Base-by-base conservation (phyloP, 1,140 invertebrate genomes). In the Orussus abietinus region DNA sequence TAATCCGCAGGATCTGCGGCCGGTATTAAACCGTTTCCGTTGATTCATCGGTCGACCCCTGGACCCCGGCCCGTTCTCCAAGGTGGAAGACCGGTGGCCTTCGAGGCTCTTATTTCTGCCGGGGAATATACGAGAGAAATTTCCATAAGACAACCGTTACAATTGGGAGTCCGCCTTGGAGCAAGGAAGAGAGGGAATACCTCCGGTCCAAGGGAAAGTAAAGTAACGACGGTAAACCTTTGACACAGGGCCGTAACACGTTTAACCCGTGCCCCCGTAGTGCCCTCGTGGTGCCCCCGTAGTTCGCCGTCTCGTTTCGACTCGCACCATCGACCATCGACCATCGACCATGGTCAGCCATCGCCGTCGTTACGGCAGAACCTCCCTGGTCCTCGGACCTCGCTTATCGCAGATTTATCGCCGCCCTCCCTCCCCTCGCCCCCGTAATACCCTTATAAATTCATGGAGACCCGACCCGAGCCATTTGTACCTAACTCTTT, bases 361-460 rank as follows among this genome's bases (percentile, higher is more conserved):
- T 45, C 45, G 47, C 41, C 45, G 46, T 49, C 49, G 48, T 3
- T 13, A 42, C 22, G 19, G 14, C 5, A 18, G 14, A 33, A 42
- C 14, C 21, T 3, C 20, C 20, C 18, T 13, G 11, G n/a, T 47
- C 21, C 43, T 45, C 38, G 38, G 39, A 41, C 29, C 33, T 37
- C 38, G 44, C 47, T 36, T 57, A 55, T 57, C 53, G 46, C 41
- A 55, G 51, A 59, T 61, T 56, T 59, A 59, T 59, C 50, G 59
- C 19, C 41, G 57, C 43, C 45, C 51, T 56, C 49, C 40, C 45
- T 45, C 36, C 18, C 36, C 37, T 11, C 12, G 19, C 21, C 9
- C 22, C 31, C 31, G 50, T 59, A 62, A 59, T 58, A 62, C 59
- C 59, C 59, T 62, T 59, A 62, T 59, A 62, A 62, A 62, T 62